Evolutionary conservation across 2,113 vertebrate species (phyloP).

Genomic region (Lates calcarifer): DNA sequence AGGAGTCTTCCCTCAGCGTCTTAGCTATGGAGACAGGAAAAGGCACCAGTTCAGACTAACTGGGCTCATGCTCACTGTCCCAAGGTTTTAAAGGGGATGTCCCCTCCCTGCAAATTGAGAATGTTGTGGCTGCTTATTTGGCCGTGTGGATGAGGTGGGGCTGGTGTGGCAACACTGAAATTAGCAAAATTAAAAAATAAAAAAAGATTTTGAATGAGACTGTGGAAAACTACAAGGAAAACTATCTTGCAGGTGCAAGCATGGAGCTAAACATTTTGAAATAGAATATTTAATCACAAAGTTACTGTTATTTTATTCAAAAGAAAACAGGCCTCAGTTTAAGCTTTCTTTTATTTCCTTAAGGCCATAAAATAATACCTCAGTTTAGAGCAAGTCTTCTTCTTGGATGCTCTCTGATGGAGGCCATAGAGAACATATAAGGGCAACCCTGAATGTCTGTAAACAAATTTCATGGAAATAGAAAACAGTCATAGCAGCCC

Average conservation of each 20-base stretch:
- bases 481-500: too few relatives aligned
- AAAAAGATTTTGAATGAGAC: too few relatives aligned
- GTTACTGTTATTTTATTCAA: too few relatives aligned
- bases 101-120: too few relatives aligned
- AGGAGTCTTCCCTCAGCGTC: constrained; percentile 67
- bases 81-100: neutral
- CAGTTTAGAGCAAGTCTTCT: neutral
- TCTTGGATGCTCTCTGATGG: neutral
- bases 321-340: neutral
- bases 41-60: neutral
- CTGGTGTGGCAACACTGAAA: too few relatives aligned
- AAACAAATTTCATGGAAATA: too few relatives aligned
- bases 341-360: neutral
- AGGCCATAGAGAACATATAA: neutral
- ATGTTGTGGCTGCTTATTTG: too few relatives aligned
- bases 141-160: too few relatives aligned
- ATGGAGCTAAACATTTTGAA: neutral
- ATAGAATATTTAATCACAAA: too few relatives aligned
- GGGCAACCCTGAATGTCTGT: neutral
- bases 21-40: constrained; percentile 73
- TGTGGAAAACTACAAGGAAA: too few relatives aligned
- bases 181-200: too few relatives aligned
- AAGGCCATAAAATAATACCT: neutral
- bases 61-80: too few relatives aligned
- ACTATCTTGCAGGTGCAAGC: neutral